Percentiles rank a stretch among this genome's conserved stretches.
phyloP scores from a whole-genome alignment of 2,113 vertebrate genomes.

The Entelurus aequoreus region DNA sequence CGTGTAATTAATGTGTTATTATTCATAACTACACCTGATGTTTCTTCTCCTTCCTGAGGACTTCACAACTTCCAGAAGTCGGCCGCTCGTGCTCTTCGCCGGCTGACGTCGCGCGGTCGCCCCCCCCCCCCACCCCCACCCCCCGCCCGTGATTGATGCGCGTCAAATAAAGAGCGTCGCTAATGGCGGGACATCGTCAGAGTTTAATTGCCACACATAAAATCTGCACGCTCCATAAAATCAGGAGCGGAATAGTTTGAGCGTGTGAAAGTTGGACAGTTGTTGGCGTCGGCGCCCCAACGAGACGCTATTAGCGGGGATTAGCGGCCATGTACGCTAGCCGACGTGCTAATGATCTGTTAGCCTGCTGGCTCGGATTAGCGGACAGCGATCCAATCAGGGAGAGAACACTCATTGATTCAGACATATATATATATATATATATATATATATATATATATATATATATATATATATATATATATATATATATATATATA shows the following conservation, averaged over 20 bases:
- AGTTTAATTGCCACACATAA: constrained; percentile 2
- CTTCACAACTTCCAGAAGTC: no score
- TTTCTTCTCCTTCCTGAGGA: not conserved
- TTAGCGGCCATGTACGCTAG: constrained; percentile 13
- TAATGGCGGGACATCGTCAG: not conserved
- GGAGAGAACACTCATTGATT: not conserved
- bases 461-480: no score
- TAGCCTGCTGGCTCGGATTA: constrained; percentile 39
- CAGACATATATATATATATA: no score
- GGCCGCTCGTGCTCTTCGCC: no score
- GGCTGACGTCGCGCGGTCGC: no score
- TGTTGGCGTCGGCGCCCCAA: not conserved
- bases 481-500: no score
- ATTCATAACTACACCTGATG: no score
- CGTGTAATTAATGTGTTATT: no score
- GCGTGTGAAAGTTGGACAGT: not conserved
- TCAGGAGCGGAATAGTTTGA: not conserved
- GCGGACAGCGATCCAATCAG: constrained; percentile 18
- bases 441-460: no score
- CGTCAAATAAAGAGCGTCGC: not conserved
- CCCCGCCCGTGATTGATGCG: not conserved
- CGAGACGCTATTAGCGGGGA: constrained; percentile 10
- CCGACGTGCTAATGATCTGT: constrained; percentile 29
- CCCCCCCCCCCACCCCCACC: not conserved
- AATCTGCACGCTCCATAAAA: not conserved